phyloP scores from a whole-genome alignment of 2,113 vertebrate genomes.

The Hemiprocne comata region DNA sequence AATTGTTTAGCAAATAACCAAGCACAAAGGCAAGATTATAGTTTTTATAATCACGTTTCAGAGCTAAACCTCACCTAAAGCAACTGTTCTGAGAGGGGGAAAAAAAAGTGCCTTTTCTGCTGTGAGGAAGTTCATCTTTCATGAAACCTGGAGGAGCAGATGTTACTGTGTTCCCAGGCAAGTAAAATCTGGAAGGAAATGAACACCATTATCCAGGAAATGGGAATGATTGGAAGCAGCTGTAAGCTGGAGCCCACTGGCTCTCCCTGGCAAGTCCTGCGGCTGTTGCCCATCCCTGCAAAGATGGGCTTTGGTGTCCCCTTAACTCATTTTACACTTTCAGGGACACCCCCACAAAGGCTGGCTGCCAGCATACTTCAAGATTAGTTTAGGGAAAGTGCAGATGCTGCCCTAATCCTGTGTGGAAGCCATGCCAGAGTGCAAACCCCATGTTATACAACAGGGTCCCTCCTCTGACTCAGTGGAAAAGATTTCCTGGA shows the following conservation, averaged over 20 bases:
- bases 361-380: background rate
- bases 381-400: background rate
- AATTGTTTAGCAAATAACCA: background rate
- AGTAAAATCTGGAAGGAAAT: slow-evolving; percentile 31
- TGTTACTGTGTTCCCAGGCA: background rate
- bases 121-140: background rate
- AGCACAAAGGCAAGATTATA: background rate
- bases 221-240: slow-evolving; percentile 34
- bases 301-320: accelerated
- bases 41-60: background rate
- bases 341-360: background rate
- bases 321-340: background rate
- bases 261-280: background rate
- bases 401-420: background rate
- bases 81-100: background rate
- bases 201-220: slow-evolving; percentile 17
- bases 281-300: background rate
- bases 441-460: background rate
- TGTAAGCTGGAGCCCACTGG: background rate
- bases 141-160: slow-evolving; percentile 29
- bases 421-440: background rate
- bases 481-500: slow-evolving; percentile 19
- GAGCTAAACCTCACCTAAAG: background rate
- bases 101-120: background rate
- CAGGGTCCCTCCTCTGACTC: background rate